phyloP scores from a whole-genome alignment of 2,888 invertebrate genomes.

The Celastrina argiolus region DNA sequence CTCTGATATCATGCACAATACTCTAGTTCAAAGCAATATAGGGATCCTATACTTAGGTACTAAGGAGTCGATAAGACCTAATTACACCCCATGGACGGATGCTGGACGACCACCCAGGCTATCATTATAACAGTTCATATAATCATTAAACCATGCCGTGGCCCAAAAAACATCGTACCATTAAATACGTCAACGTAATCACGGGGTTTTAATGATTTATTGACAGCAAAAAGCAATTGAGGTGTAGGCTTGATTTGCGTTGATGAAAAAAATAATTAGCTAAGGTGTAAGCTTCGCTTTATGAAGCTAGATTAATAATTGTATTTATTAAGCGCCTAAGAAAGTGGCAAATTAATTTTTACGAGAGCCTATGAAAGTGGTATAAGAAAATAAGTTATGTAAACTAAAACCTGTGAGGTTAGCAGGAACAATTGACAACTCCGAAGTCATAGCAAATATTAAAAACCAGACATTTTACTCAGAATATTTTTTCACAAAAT shows the following conservation, averaged over 20 bases:
- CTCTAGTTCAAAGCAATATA: background rate
- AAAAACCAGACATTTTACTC: too few relatives aligned
- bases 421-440: too few relatives aligned
- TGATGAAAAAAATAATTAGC: background rate
- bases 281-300: too few relatives aligned
- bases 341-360: too few relatives aligned
- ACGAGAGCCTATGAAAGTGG: too few relatives aligned
- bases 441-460: too few relatives aligned
- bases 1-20: too few relatives aligned
- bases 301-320: too few relatives aligned
- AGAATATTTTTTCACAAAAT: too few relatives aligned
- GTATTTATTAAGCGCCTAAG: too few relatives aligned
- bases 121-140: conserved; percentile 19
- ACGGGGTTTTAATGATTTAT: conserved; percentile 6
- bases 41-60: background rate
- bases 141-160: conserved; percentile 6
- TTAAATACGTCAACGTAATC: conserved; percentile 9
- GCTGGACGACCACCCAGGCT: background rate
- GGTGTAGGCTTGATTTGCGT: background rate
- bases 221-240: background rate
- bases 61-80: background rate
- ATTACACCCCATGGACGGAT: background rate
- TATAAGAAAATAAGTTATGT: too few relatives aligned
- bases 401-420: too few relatives aligned
- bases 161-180: conserved; percentile 19